Evolutionary conservation across 2,888 invertebrate species (phyloP), one percentile per base, ranked within the genome.

Genomic region (Dasysyrphus tricinctus): DNA sequence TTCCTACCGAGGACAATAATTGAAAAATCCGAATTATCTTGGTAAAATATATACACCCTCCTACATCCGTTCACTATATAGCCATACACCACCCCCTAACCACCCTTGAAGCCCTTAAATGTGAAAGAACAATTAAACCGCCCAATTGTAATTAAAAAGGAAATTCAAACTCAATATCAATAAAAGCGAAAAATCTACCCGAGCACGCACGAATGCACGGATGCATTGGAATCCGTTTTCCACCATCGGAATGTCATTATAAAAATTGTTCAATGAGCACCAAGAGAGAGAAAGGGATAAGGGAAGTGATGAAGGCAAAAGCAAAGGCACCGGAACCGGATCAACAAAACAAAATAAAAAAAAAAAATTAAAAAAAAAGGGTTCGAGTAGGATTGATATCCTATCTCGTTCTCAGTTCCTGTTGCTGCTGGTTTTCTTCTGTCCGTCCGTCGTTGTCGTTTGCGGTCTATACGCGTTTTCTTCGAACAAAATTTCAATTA

Each of bases 91-190:
- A 16, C 34, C 9, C 34, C 12, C 5, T 6, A n/a, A 7, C 42
- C 44, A 2, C 56, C 12, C 42, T 9, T 12, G 47, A 32, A 59
- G 39, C 67, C 34, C 67, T 19, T 44, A 11, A 54, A 54, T 37
- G 39, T 7, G 47, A 32, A 69, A 51, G 75, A 67, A 86, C 86
- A 81, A 86, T 86, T 82, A 86, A 86, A 72, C 74, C 78, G 75
- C 86, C 86, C 86, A 86, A 86, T 86, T 86, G 86, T 86, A 86
- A 86, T 86, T 86, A 82, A 86, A 86, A 86, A 75, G 86, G 86
- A 86, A 82, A 79, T 81, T 79, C 81, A 47, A 86, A 86, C 82
- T 86, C 86, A 78, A 78, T 86, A 86, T 79, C 86, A 82, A 86
- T 82, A 86, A 86, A 86, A 79, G 78, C 51, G 78, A 76, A 76